Conservation (phyloP, 1,140 invertebrate genomes). For the Brachionus manjavacas region DNA sequence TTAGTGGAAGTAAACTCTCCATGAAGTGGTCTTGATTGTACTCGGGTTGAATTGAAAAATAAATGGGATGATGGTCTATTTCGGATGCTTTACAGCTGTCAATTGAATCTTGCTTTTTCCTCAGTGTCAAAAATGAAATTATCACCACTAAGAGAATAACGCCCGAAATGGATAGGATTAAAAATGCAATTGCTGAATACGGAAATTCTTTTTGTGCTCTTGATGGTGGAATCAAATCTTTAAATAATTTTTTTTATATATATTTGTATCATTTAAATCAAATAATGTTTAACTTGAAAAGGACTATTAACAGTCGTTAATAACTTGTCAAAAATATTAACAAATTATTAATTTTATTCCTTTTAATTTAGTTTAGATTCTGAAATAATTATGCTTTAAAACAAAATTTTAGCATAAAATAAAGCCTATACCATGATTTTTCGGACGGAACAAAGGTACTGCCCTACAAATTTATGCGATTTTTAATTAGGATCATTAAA, state of each 20-base stretch:
- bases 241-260: background rate
- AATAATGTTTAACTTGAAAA: no score
- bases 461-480: no score
- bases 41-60: constrained; percentile 26
- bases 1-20: constrained; percentile 5
- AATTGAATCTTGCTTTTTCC: background rate
- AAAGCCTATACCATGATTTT: no score
- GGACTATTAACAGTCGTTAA: no score
- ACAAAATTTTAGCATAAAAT: no score
- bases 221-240: background rate
- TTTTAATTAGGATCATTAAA: no score
- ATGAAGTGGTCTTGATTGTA: background rate
- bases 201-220: background rate
- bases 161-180: background rate
- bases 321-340: no score
- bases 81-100: background rate
- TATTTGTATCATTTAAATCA: no score
- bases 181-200: background rate
- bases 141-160: background rate
- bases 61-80: constrained; percentile 11
- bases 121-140: background rate
- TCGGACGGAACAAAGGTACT: no score
- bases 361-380: no score
- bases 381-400: no score
- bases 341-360: no score